Conservation (phyloP, 2,797 vertebrate species). For the Neosilurus mollespiculum region DNA sequence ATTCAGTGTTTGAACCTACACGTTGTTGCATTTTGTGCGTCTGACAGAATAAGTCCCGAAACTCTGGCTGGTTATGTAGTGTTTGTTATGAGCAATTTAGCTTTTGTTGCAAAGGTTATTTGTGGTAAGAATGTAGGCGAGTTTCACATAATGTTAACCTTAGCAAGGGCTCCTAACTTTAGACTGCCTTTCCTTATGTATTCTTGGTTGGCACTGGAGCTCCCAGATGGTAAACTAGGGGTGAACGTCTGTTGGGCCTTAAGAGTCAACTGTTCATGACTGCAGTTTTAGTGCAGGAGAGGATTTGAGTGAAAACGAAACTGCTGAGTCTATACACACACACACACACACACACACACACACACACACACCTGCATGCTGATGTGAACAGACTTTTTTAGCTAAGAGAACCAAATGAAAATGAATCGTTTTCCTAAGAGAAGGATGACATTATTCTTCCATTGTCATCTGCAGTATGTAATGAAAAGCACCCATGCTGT, state of each 20-base stretch:
- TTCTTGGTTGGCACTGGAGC: not conserved
- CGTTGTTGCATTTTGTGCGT: slow-evolving; percentile 14
- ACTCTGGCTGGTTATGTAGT: slow-evolving; percentile 27
- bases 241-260: not conserved
- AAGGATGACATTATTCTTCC: not conserved
- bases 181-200: not conserved
- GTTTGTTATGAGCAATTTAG: slow-evolving; percentile 21
- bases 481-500: not conserved
- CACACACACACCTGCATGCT: not conserved
- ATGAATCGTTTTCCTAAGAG: not conserved
- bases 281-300: slow-evolving; percentile 38
- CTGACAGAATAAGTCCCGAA: slow-evolving; percentile 37
- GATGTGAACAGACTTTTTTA: slow-evolving; percentile 9
- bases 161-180: not conserved
- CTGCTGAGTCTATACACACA: slow-evolving; percentile 41
- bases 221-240: slow-evolving; percentile 2
- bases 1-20: slow-evolving; percentile 43
- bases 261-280: slow-evolving; percentile 28
- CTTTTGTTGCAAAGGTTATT: slow-evolving; percentile 28
- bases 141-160: not conserved
- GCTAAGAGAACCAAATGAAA: not conserved
- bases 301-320: slow-evolving; percentile 48
- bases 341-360: not conserved
- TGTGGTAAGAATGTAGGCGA: slow-evolving; percentile 41
- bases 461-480: not conserved